Evolutionary conservation across 2,113 vertebrate genomes (phyloP).

Genomic region (Petrocephalus zakoni): DNA sequence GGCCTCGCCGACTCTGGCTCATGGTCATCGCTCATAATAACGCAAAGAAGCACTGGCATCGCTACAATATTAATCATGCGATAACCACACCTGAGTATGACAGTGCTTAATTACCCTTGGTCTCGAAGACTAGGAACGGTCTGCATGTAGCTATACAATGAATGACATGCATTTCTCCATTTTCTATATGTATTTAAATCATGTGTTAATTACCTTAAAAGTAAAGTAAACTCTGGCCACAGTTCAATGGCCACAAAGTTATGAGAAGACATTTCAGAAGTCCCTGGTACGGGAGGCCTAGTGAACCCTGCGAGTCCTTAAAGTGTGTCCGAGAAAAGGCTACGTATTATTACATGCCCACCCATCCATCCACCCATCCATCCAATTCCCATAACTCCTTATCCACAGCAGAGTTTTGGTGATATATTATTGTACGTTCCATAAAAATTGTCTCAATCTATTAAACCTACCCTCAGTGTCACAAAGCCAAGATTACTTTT

Average conservation of each 20-base stretch:
- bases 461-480: background rate
- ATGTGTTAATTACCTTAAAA: no score
- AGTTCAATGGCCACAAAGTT: no score
- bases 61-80: no score
- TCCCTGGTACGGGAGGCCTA: background rate
- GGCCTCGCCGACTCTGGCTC: background rate
- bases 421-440: background rate
- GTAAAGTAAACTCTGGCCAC: no score
- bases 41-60: background rate
- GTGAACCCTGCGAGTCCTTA: background rate
- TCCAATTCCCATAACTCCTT: background rate
- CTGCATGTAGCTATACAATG: no score
- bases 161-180: no score
- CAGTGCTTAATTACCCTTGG: no score
- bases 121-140: no score
- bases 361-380: background rate
- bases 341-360: background rate
- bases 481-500: background rate
- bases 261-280: background rate
- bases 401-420: no score
- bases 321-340: background rate
- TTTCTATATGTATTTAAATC: no score
- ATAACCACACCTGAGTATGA: no score
- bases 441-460: background rate
- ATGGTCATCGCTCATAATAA: background rate